Evolutionary conservation across 2,113 vertebrate genomes (phyloP).

Genomic region (Neotoma lepida): DNA sequence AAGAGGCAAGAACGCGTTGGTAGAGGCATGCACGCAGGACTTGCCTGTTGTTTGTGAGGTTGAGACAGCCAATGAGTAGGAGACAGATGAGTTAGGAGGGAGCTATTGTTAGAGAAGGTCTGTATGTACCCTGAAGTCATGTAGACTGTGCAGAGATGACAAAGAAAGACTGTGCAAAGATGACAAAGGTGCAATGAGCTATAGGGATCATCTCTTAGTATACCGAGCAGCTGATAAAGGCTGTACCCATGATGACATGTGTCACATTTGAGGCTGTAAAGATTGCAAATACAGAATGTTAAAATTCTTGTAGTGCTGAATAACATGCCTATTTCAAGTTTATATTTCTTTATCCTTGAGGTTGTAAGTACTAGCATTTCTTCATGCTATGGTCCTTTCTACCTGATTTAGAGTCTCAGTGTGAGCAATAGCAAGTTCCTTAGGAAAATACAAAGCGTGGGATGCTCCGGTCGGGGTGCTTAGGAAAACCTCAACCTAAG

Average conservation of each 20-base stretch:
- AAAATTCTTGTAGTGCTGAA: background rate
- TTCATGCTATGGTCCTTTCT: background rate
- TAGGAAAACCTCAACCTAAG: background rate
- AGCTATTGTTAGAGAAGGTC: background rate
- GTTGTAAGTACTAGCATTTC: background rate
- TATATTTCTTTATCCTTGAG: conserved; percentile 12
- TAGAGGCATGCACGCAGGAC: background rate
- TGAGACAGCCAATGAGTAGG: background rate
- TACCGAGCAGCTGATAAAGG: background rate
- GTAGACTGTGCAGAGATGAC: background rate
- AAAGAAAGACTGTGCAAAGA: too few relatives aligned
- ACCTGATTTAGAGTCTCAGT: background rate
- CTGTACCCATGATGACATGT: background rate
- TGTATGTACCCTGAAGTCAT: background rate
- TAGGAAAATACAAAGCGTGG: background rate
- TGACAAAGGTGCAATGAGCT: background rate
- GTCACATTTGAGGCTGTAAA: background rate
- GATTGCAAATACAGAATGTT: background rate
- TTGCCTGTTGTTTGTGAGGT: background rate
- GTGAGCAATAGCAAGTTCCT: background rate
- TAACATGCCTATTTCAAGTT: background rate
- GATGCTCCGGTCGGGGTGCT: background rate
- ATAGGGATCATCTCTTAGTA: background rate
- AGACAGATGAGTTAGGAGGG: background rate
- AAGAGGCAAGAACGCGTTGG: background rate